A percentile compares a stretch with the other conserved stretches of the same genome.
These are phyloP conservation scores for Notamacropus eugenii DNA, from an alignment of 2,797 vertebrate species.

Conservation along the genomic window DNA sequence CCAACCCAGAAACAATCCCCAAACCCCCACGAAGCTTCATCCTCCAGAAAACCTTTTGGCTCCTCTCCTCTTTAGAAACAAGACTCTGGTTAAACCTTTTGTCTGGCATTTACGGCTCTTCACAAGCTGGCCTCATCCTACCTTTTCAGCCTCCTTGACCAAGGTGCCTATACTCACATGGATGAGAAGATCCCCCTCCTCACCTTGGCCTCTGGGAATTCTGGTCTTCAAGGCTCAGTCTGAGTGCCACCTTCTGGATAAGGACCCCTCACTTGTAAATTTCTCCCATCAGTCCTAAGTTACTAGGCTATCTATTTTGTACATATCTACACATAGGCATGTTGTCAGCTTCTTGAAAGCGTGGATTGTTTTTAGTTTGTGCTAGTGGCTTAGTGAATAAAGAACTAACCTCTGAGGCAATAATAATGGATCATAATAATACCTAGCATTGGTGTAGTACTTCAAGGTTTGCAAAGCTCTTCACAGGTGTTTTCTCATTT, in stretches of 20 bases:
- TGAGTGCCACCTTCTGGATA: neutral
- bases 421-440: neutral
- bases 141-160: neutral
- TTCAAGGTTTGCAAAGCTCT: neutral
- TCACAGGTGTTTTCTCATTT: neutral
- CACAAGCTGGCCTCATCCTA: neutral
- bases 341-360: neutral
- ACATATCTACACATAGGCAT: neutral
- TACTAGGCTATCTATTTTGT: neutral
- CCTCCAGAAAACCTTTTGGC: neutral
- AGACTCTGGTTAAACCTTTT: neutral
- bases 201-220: neutral
- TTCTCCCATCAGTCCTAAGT: neutral
- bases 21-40: neutral
- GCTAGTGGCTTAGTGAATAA: neutral
- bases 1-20: neutral
- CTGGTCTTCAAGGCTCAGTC: neutral
- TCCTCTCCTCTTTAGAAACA: neutral
- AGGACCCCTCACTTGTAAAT: neutral
- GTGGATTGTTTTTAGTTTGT: neutral
- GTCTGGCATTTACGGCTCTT: neutral
- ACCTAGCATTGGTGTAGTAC: neutral
- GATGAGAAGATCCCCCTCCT: neutral
- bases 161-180: neutral
- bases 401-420: neutral